Percentiles rank a stretch among this genome's conserved stretches.
phyloP scores from a whole-genome alignment of 2,113 vertebrate species.

The Vicugna pacos region DNA sequence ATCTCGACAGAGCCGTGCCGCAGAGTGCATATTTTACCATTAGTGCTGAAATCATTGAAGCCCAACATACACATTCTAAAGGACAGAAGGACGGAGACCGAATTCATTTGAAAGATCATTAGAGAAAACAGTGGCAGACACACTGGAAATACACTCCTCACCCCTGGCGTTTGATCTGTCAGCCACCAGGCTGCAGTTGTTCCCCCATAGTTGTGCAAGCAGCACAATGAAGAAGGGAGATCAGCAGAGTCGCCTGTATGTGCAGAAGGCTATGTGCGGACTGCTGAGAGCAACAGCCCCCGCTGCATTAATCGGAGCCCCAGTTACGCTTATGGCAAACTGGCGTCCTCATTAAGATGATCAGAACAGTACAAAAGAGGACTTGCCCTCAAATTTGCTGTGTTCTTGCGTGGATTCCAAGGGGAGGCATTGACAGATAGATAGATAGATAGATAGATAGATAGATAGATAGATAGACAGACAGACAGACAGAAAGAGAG shows the following conservation, averaged over 20 bases:
- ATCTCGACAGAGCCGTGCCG: slow-evolving; percentile 27
- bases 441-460: background rate
- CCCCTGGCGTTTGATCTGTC: background rate
- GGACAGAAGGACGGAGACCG: background rate
- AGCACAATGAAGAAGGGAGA: background rate
- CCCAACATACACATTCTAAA: slow-evolving; percentile 53
- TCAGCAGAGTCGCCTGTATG: background rate
- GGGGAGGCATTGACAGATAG: background rate
- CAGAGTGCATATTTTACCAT: slow-evolving; percentile 58
- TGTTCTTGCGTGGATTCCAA: background rate
- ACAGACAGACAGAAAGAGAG: background rate
- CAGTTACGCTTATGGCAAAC: slow-evolving; percentile 40
- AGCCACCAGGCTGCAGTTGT: slow-evolving; percentile 33
- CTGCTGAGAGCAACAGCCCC: background rate
- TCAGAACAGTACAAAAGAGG: slow-evolving; percentile 32
- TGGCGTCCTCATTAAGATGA: slow-evolving; percentile 64
- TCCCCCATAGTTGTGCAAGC: slow-evolving; percentile 34
- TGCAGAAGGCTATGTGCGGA: slow-evolving; percentile 34
- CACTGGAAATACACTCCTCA: slow-evolving; percentile 25
- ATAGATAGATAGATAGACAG: background rate
- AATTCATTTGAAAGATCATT: slow-evolving; percentile 65
- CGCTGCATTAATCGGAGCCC: background rate
- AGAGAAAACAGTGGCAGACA: slow-evolving; percentile 50
- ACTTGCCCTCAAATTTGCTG: background rate
- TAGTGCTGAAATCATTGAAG: slow-evolving; percentile 54